Conservation (phyloP, 2,888 invertebrate genomes). For the Maniola hyperantus region DNA sequence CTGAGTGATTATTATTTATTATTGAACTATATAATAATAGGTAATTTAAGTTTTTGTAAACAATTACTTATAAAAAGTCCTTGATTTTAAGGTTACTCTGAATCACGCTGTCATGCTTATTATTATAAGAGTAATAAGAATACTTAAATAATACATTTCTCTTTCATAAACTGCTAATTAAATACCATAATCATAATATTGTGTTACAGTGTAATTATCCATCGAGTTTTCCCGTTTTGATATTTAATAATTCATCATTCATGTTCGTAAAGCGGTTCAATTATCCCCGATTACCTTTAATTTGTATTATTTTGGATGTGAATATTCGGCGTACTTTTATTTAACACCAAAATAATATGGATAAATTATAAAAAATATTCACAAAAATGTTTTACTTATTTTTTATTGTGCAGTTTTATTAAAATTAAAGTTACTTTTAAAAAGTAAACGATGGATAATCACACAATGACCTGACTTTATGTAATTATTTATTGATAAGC, state of each 20-base stretch:
- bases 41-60: background rate
- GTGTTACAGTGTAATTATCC: background rate
- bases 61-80: background rate
- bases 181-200: conserved; percentile 2
- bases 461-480: conserved; percentile 2
- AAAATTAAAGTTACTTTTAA: too few species aligned
- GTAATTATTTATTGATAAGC: conserved; percentile 24
- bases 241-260: too few species aligned
- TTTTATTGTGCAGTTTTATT: background rate
- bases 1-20: too few species aligned
- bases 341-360: too few species aligned
- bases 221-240: background rate
- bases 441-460: conserved; percentile 15
- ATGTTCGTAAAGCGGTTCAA: too few species aligned
- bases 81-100: conserved; percentile 17
- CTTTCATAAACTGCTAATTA: conserved; percentile 11
- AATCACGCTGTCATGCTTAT: background rate
- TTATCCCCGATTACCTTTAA: too few species aligned
- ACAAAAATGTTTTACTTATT: too few species aligned
- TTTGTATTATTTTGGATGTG: too few species aligned
- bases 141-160: conserved; percentile 2
- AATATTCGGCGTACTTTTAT: too few species aligned
- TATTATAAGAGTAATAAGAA: conserved; percentile 5
- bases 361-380: too few species aligned
- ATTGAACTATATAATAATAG: background rate